Percentiles rank a stretch among this genome's conserved stretches.
These are phyloP conservation scores for Beris chalybata DNA, from an alignment of 2,888 invertebrate genomes.

Conservation along the genomic window DNA sequence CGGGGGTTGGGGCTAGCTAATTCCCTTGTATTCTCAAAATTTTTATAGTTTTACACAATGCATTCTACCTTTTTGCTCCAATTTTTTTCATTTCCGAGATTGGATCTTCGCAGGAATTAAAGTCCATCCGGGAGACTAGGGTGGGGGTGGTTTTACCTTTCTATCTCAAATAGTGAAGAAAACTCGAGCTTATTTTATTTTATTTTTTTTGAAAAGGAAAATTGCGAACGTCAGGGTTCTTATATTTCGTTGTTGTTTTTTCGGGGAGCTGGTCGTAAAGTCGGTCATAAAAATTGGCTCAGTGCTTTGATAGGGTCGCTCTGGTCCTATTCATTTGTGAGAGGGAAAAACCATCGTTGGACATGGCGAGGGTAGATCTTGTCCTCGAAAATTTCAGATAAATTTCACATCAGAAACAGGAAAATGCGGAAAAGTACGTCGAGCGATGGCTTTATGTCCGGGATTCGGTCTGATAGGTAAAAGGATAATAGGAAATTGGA, in stretches of 20 bases:
- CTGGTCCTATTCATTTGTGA: constrained; percentile 21
- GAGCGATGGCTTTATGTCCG: constrained; percentile 19
- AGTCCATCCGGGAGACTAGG: background rate
- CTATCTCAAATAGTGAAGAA: constrained; percentile 5
- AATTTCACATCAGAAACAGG: constrained; percentile 22
- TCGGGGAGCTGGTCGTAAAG: constrained; percentile 17
- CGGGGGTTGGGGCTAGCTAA: background rate
- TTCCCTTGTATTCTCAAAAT: constrained; percentile 25
- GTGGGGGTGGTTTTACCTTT: constrained; percentile 6
- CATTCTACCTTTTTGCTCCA: constrained; percentile 12
- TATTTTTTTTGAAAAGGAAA: constrained; percentile 29
- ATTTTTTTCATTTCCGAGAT: constrained; percentile 18
- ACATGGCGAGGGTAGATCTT: constrained; percentile 15
- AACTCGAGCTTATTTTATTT: constrained; percentile 27
- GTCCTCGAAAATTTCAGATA: constrained; percentile 24
- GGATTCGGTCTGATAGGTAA: constrained; percentile 15
- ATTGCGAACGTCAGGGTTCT: constrained; percentile 28
- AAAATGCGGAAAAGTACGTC: constrained; percentile 18
- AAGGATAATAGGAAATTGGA: constrained; percentile 24
- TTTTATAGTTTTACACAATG: constrained; percentile 24
- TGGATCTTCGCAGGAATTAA: background rate
- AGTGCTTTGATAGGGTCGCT: constrained; percentile 27
- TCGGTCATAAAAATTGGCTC: constrained; percentile 29
- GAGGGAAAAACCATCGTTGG: constrained; percentile 1
- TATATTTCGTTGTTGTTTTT: background rate